Evolutionary conservation across 2,113 vertebrate species (phyloP).

Genomic region (Menura novaehollandiae): DNA sequence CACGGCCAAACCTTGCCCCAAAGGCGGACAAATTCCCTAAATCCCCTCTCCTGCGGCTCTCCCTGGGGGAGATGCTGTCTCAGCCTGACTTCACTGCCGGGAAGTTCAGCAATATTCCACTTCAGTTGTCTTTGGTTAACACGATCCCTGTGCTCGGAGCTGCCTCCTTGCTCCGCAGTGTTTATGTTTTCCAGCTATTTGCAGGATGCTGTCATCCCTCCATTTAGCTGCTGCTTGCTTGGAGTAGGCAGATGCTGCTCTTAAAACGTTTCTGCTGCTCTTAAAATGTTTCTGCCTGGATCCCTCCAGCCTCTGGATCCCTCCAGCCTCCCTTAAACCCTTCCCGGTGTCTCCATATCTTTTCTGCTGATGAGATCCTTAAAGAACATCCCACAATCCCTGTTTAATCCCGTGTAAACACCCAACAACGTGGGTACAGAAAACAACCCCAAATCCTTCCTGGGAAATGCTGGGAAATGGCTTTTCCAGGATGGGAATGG

Average conservation of each 20-base stretch:
- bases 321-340: background rate
- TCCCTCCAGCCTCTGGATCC: background rate
- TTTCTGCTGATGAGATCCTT: background rate
- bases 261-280: background rate
- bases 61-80: background rate
- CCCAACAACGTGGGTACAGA: background rate
- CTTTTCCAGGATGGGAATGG: background rate
- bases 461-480: accelerated
- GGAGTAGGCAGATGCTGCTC: background rate
- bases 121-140: background rate
- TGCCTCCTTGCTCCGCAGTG: background rate
- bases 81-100: background rate
- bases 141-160: background rate
- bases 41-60: background rate
- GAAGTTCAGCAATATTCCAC: background rate
- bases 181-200: conserved; percentile 14
- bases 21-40: background rate
- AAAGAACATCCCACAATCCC: background rate
- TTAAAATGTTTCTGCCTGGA: background rate
- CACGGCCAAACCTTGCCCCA: accelerated
- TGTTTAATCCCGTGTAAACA: background rate
- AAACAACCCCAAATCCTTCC: background rate
- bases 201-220: conserved; percentile 21
- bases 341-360: background rate
- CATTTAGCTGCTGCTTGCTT: background rate